A percentile compares a stretch with the other conserved stretches of the same genome.
phyloP scores from a whole-genome alignment of 2,113 vertebrate species.

The Notechis scutatus region DNA sequence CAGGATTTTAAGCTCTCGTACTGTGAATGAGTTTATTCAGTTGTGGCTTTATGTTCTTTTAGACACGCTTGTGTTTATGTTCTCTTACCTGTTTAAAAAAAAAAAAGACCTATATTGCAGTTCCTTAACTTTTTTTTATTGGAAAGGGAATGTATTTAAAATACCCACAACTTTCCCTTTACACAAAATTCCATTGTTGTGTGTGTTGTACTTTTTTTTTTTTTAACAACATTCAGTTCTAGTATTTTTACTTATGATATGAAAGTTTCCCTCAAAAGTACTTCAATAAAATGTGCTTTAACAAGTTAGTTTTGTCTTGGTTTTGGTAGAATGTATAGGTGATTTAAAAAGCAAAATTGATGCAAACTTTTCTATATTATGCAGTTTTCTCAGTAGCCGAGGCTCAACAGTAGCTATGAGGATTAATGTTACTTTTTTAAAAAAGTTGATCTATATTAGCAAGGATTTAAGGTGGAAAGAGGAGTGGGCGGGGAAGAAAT shows the following conservation, averaged over 20 bases:
- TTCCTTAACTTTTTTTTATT: slow-evolving; percentile 56
- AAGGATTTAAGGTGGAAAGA: background rate
- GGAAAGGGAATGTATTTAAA: slow-evolving; percentile 53
- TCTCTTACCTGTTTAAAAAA: slow-evolving; percentile 56
- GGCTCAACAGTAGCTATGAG: background rate
- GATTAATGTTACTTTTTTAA: background rate
- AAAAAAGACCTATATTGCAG: slow-evolving; percentile 54
- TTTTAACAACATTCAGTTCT: slow-evolving; percentile 55
- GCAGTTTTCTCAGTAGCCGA: background rate
- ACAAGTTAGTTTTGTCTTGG: slow-evolving; percentile 49
- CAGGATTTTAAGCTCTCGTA: slow-evolving; percentile 20
- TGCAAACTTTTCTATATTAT: slow-evolving; percentile 7
- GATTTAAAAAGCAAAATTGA: background rate
- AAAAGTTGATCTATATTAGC: background rate
- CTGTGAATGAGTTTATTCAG: slow-evolving; percentile 67
- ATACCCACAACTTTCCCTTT: slow-evolving; percentile 30
- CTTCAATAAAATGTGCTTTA: slow-evolving; percentile 78
- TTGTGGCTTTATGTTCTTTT: slow-evolving; percentile 61
- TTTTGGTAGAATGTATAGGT: background rate
- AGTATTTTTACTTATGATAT: slow-evolving; percentile 73
- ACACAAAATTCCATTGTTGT: slow-evolving; percentile 38
- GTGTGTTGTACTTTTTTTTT: slow-evolving; percentile 38
- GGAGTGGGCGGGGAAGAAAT: background rate
- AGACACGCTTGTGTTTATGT: slow-evolving; percentile 46
- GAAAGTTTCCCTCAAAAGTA: slow-evolving; percentile 67